Percentiles rank a stretch among this genome's conserved stretches.
These are phyloP conservation scores for Enteromius viviparus DNA, from an alignment of 2,797 vertebrate genomes.

Conservation along the genomic window DNA sequence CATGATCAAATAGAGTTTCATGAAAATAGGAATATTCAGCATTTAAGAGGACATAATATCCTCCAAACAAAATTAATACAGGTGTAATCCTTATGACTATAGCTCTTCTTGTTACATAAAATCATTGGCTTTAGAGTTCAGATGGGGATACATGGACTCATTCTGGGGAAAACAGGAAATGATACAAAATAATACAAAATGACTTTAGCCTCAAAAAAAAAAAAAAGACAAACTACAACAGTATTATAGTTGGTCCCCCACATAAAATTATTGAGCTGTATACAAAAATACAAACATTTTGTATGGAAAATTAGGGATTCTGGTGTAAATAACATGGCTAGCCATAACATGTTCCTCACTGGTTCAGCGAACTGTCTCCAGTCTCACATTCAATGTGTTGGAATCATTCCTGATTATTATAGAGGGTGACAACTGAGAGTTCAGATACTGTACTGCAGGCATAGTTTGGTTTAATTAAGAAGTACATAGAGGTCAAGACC, in stretches of 20 bases:
- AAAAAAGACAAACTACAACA: not conserved
- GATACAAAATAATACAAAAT: not conserved
- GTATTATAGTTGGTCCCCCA: not conserved
- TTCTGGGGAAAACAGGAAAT: not conserved
- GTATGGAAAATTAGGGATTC: not conserved
- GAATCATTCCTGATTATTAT: slow-evolving; percentile 1
- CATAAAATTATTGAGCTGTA: not conserved
- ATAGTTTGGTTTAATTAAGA: slow-evolving; percentile 51
- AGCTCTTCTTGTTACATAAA: slow-evolving; percentile 41
- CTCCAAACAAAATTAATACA: slow-evolving; percentile 44
- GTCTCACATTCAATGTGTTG: not conserved
- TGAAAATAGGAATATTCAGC: slow-evolving; percentile 19
- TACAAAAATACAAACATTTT: not conserved
- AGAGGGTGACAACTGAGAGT: slow-evolving; percentile 11
- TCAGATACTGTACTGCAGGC: not conserved
- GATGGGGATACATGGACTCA: not conserved
- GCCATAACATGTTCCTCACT: not conserved
- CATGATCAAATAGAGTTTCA: not conserved
- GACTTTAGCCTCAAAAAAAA: not conserved
- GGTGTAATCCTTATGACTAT: slow-evolving; percentile 34
- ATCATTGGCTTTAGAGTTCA: slow-evolving; percentile 11
- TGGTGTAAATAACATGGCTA: not conserved
- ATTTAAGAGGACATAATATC: slow-evolving; percentile 24
- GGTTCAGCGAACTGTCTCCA: not conserved
- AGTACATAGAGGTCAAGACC: slow-evolving; percentile 28